Evolutionary conservation across 2,888 invertebrate genomes (phyloP).

Genomic region (Hirtodrosophila alboralis): DNA sequence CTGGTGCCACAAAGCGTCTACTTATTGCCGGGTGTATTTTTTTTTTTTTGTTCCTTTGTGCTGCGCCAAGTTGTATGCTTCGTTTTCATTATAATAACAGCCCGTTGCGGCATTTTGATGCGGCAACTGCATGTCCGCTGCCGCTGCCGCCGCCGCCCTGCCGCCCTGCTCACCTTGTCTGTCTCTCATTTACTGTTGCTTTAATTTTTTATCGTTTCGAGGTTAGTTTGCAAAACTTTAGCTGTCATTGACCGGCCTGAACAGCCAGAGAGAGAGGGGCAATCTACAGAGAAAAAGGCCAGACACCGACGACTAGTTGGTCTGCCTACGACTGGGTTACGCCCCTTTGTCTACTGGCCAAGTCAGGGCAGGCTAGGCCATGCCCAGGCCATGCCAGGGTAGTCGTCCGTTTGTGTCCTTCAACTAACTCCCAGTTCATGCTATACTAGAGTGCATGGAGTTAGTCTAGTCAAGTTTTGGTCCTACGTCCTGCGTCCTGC

Average conservation of each 20-base stretch:
- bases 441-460: constrained; percentile 22
- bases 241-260: constrained; percentile 75
- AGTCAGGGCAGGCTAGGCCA: neutral
- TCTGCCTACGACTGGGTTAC: constrained; percentile 36
- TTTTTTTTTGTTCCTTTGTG: too few relatives aligned
- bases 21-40: constrained; percentile 52
- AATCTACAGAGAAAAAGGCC: constrained; percentile 35
- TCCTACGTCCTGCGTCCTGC: constrained; percentile 23
- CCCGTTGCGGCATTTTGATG: constrained; percentile 73
- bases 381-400: too few relatives aligned
- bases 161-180: neutral
- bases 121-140: constrained; percentile 58
- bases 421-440: constrained; percentile 55
- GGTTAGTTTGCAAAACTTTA: constrained; percentile 77
- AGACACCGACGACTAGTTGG: constrained; percentile 43
- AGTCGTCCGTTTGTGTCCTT: constrained; percentile 55
- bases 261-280: constrained; percentile 1
- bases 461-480: constrained; percentile 48
- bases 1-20: constrained; percentile 26
- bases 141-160: constrained; percentile 3
- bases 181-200: constrained; percentile 56
- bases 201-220: constrained; percentile 76
- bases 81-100: constrained; percentile 77
- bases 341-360: constrained; percentile 46
- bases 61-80: constrained; percentile 58